phyloP scores from a whole-genome alignment of 2,797 vertebrate species.

The Catamblyrhynchus diadema region DNA sequence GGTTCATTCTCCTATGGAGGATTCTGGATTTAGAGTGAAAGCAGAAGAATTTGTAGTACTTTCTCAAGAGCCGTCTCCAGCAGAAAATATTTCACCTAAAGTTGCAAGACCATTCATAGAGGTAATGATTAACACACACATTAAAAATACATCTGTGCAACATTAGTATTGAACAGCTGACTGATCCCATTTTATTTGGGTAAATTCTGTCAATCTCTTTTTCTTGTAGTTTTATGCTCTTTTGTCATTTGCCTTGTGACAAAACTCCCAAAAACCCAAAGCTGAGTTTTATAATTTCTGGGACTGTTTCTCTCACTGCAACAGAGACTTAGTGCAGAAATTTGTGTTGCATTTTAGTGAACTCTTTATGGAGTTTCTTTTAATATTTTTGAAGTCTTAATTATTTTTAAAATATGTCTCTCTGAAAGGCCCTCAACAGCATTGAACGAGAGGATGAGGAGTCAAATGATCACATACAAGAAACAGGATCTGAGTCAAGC shows the following conservation, averaged over 20 bases:
- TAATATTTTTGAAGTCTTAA: neutral
- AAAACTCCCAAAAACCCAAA: neutral
- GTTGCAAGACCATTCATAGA: constrained; percentile 95
- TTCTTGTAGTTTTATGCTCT: neutral
- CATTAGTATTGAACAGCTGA: neutral
- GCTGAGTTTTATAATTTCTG: neutral
- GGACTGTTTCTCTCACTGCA: neutral
- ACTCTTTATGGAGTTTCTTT: neutral
- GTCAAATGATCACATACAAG: constrained; percentile 15
- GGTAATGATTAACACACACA: constrained; percentile 52
- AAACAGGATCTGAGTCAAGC: neutral
- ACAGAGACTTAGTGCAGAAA: neutral
- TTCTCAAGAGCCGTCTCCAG: constrained; percentile 92
- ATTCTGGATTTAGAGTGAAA: constrained; percentile 91
- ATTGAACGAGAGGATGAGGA: constrained; percentile 79
- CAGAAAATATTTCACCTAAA: constrained; percentile 92
- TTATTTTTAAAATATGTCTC: neutral
- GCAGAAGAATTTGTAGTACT: constrained; percentile 98
- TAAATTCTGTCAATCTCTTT: neutral
- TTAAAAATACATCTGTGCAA: neutral
- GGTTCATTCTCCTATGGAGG: constrained; percentile 82
- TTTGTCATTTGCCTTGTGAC: neutral
- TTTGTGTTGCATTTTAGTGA: neutral
- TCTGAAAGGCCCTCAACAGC: constrained; percentile 85
- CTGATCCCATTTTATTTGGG: neutral